Conservation (phyloP, 2,113 vertebrate genomes). For the Solea solea region DNA sequence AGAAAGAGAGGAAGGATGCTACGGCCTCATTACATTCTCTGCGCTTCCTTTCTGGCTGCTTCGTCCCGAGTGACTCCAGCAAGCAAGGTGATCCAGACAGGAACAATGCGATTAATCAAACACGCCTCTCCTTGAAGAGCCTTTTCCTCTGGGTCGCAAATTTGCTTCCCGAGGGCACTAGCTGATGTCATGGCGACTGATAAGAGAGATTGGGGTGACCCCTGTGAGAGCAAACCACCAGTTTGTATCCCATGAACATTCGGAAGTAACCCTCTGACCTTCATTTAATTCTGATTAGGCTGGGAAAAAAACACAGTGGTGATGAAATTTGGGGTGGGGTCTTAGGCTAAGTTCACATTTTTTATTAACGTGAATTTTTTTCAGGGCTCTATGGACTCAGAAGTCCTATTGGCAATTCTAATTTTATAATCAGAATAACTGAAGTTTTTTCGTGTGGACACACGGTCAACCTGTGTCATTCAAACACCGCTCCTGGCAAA, state of each 20-base stretch:
- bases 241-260: slow-evolving; percentile 26
- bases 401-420: no score
- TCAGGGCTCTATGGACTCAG: no score
- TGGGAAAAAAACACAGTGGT: slow-evolving; percentile 11
- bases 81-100: slow-evolving; percentile 75
- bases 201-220: slow-evolving; percentile 58
- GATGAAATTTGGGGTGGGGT: slow-evolving; percentile 18
- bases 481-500: no score
- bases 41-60: slow-evolving; percentile 65
- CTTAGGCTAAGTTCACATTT: background rate
- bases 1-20: slow-evolving; percentile 67
- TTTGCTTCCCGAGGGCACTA: slow-evolving; percentile 63
- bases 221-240: slow-evolving; percentile 37
- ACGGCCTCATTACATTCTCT: slow-evolving; percentile 74
- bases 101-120: slow-evolving; percentile 77
- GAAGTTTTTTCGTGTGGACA: no score
- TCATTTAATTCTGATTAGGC: slow-evolving; percentile 24
- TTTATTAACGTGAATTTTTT: no score
- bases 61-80: slow-evolving; percentile 67
- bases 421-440: no score
- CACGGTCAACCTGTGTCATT: no score
- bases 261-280: slow-evolving; percentile 53
- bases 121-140: slow-evolving; percentile 68
- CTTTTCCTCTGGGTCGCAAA: slow-evolving; percentile 68
- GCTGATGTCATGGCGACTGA: slow-evolving; percentile 67